A percentile compares a stretch with the other conserved stretches of the same genome.
These are phyloP conservation scores for Hypothenemus hampei DNA, from an alignment of 1,140 invertebrate genomes.

Conservation along the genomic window DNA sequence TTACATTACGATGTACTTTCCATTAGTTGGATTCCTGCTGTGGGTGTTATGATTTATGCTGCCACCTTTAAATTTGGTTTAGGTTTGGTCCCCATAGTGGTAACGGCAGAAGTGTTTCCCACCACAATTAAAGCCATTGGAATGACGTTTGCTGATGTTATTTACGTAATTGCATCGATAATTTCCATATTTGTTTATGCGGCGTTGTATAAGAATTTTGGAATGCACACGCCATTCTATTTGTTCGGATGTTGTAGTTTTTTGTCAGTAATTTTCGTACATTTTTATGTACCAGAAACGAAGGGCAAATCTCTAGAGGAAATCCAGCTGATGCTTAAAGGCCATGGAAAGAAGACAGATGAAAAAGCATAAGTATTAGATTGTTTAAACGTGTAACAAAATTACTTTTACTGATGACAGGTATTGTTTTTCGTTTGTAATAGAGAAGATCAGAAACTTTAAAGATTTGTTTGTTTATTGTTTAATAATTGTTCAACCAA, in stretches of 20 bases:
- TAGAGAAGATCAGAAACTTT: no score
- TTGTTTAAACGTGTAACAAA: neutral
- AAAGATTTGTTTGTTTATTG: no score
- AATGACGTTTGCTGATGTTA: conserved; percentile 39
- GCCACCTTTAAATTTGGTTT: conserved; percentile 35
- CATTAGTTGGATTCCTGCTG: conserved; percentile 32
- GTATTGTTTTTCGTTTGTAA: no score
- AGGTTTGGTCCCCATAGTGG: conserved; percentile 63
- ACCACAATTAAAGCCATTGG: conserved; percentile 52
- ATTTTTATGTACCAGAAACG: conserved; percentile 69
- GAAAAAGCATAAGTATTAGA: neutral
- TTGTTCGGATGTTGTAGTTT: conserved; percentile 59
- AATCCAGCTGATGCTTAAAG: conserved; percentile 52
- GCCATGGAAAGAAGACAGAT: conserved; percentile 7
- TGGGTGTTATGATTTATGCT: conserved; percentile 35
- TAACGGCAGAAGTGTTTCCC: conserved; percentile 64
- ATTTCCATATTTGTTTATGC: conserved; percentile 62
- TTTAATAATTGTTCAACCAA: no score
- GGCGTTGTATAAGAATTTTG: conserved; percentile 47
- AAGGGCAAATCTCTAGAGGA: conserved; percentile 74
- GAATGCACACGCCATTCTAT: conserved; percentile 58
- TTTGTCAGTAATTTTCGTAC: conserved; percentile 57
- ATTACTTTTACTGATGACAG: neutral
- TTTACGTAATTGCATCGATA: conserved; percentile 50
- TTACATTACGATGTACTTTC: conserved; percentile 17